These are phyloP conservation scores for Oxygymnocypris stewartii DNA, from an alignment of 2,113 vertebrate species.

Conservation along the genomic window DNA sequence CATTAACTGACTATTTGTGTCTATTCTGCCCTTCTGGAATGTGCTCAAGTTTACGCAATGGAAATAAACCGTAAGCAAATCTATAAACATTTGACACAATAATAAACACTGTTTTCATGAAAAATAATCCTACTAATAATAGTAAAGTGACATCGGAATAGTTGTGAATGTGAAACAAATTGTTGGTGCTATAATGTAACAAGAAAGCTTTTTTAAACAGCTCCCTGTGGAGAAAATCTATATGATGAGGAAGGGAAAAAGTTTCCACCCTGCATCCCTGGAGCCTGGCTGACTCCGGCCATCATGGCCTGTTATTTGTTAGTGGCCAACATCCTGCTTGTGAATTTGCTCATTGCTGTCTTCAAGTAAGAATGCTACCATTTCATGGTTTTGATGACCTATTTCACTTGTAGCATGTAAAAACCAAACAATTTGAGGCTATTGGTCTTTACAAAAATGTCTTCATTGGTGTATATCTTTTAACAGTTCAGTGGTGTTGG, in stretches of 20 bases:
- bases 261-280: constrained; percentile 94
- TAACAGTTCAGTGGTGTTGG: neutral
- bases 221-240: constrained; percentile 94
- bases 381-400: neutral
- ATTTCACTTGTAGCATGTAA: neutral
- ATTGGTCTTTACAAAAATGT: neutral
- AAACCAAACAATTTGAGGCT: neutral
- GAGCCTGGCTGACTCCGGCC: constrained; percentile 96
- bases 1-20: constrained; percentile 57
- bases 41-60: constrained; percentile 93
- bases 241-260: constrained; percentile 96
- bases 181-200: neutral
- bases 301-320: constrained; percentile 98
- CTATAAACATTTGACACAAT: constrained; percentile 7
- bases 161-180: neutral
- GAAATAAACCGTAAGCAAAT: constrained; percentile 97
- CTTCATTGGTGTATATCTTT: neutral
- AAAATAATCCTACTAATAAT: neutral
- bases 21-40: constrained; percentile 64
- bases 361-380: constrained; percentile 84
- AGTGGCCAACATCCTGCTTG: constrained; percentile 96
- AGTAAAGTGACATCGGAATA: neutral
- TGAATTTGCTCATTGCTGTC: constrained; percentile 96
- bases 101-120: constrained; percentile 7
- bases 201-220: constrained; percentile 68